Evolutionary conservation across 2,113 vertebrate genomes (phyloP), one percentile per base, ranked within the genome.

Genomic region (Balaenoptera acutorostrata): DNA sequence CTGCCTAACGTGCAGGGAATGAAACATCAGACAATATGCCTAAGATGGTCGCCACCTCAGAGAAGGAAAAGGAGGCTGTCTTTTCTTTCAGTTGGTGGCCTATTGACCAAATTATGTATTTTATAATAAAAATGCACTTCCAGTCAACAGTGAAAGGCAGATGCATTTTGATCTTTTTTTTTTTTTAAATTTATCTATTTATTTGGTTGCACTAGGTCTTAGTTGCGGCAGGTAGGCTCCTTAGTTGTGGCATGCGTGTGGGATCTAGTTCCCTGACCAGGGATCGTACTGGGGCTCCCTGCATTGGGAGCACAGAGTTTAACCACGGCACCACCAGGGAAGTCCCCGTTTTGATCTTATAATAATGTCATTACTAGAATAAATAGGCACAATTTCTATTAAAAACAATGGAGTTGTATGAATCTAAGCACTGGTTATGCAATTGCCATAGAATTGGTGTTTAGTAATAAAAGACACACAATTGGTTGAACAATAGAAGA

Each of bases 1-100:
- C 52, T 57, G 9, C 44, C 93, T 82, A 41, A 97, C 94, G 13
- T 66, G 31, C 33, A 86, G 86, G 95, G 25, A 94, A 91, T 23
- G 33, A 96, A 15, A 74, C 64, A 23, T 63, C 36, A 72, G 96
- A 82, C 8, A 84, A 95, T 29, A 17, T 41, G 36, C 68, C 46
- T 3, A 89, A 0, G 0, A 5, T 33, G 77, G 55, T 2, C 5
- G 3, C 2, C 18, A 87, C 39, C 25, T 29, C 27, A 64, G 13
- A 57, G 80, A 36, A 25, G 83, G 25, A 61, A 33, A 75, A 83
- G 68, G 8, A 20, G 39, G 0, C 44, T 77, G 57, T 18, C 33
- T 92, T 93, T 21, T 80, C 63, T 92, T 93, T 85, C 7, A 55
- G 69, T 90, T 66, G 55, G 49, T 66, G 57, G 63, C 80, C 17